Evolutionary conservation across 2,797 vertebrate genomes (phyloP).

Genomic region (Aeoliscus strigatus): DNA sequence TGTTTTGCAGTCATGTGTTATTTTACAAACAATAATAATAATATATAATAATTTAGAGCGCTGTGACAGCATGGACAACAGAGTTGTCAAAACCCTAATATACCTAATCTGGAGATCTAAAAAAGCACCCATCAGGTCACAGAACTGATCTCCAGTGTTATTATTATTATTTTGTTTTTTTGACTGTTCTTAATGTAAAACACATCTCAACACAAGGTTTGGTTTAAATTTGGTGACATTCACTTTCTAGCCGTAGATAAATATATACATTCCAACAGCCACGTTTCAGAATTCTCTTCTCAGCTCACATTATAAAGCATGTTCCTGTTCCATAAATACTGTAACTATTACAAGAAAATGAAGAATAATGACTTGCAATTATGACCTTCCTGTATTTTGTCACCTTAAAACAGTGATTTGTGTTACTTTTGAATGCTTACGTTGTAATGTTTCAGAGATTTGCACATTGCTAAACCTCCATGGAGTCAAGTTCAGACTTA

Average conservation of each 20-base stretch:
- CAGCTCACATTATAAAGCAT: not conserved
- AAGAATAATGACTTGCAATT: too few species aligned
- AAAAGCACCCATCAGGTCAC: not conserved
- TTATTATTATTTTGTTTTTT: too few species aligned
- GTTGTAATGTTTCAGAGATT: too few species aligned
- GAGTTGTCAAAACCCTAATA: not conserved
- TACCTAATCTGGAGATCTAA: not conserved
- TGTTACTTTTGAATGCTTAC: too few species aligned
- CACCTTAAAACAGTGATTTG: too few species aligned
- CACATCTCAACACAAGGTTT: not conserved
- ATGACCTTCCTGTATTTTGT: too few species aligned
- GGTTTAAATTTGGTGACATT: not conserved
- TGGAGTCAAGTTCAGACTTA: too few species aligned
- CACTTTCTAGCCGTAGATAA: too few species aligned
- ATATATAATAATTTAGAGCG: not conserved
- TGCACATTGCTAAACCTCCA: too few species aligned
- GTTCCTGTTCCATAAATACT: not conserved
- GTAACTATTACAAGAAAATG: not conserved
- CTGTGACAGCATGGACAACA: not conserved
- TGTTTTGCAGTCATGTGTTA: constrained; percentile 5
- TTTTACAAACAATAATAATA: too few species aligned
- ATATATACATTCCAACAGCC: not conserved
- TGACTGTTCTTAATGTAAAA: not conserved
- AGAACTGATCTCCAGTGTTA: not conserved
- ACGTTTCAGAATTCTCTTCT: not conserved